phyloP scores from a whole-genome alignment of 2,113 vertebrate genomes.

The Physeter macrocephalus region DNA sequence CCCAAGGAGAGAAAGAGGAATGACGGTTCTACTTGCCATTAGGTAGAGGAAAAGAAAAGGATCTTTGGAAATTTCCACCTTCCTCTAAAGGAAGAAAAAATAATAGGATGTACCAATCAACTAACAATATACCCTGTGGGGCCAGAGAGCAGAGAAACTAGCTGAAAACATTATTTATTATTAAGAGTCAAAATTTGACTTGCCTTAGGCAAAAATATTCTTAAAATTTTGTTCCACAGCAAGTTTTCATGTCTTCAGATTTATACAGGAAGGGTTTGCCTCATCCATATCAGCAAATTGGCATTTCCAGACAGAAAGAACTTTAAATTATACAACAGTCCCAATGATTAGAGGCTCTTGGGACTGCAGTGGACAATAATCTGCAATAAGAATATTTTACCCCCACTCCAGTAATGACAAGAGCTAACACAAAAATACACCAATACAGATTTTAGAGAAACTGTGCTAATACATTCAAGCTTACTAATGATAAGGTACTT shows the following conservation, averaged over 20 bases:
- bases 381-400: not conserved
- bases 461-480: not conserved
- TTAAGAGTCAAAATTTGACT: constrained; percentile 35
- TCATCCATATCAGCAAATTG: not conserved
- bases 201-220: constrained; percentile 8
- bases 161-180: constrained; percentile 29
- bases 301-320: constrained; percentile 10
- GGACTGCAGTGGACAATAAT: not conserved
- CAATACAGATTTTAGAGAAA: not conserved
- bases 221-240: not conserved
- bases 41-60: not conserved
- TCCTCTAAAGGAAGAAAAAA: not conserved
- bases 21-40: not conserved
- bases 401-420: not conserved
- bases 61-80: constrained; percentile 40
- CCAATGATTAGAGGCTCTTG: not conserved
- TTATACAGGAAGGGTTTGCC: not conserved
- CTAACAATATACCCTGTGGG: not conserved
- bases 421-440: not conserved
- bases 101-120: not conserved
- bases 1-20: not conserved
- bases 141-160: not conserved
- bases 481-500: not conserved
- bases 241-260: constrained; percentile 11
- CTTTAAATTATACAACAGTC: not conserved